Conservation (phyloP, 2,797 vertebrate genomes). For the Clarias fuscus region DNA sequence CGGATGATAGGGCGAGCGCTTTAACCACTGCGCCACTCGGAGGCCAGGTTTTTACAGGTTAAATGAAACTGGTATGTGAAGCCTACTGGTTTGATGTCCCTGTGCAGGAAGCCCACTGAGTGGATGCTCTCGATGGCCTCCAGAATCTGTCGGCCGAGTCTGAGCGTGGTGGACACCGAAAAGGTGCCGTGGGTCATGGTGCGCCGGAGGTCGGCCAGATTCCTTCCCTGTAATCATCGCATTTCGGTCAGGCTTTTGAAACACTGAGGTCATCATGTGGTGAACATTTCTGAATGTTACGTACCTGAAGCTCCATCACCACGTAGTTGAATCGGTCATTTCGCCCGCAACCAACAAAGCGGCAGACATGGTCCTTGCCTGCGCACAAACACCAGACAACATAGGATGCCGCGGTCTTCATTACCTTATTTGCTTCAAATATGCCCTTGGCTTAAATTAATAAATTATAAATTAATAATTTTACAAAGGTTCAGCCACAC, state of each 20-base stretch:
- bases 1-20: too few species aligned
- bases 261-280: neutral
- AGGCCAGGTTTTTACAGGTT: neutral
- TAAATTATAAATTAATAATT: too few species aligned
- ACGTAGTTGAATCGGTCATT: slow-evolving; percentile 99
- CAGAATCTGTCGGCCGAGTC: slow-evolving; percentile 93
- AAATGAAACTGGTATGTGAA: neutral
- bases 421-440: neutral
- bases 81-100: slow-evolving; percentile 87
- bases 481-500: too few species aligned
- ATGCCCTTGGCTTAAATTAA: too few species aligned
- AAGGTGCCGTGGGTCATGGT: slow-evolving; percentile 90
- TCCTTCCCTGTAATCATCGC: slow-evolving; percentile 80
- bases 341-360: slow-evolving; percentile 95
- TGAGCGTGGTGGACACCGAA: slow-evolving; percentile 89
- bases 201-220: slow-evolving; percentile 93
- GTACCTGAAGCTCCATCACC: slow-evolving; percentile 98
- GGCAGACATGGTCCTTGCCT: slow-evolving; percentile 99
- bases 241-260: neutral
- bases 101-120: slow-evolving; percentile 95
- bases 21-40: too few species aligned
- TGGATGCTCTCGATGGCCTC: slow-evolving; percentile 98
- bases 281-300: slow-evolving; percentile 26
- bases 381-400: slow-evolving; percentile 25
- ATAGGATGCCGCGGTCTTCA: neutral